Conservation (phyloP, 2,888 invertebrate genomes). For the Synanthedon formicaeformis region DNA sequence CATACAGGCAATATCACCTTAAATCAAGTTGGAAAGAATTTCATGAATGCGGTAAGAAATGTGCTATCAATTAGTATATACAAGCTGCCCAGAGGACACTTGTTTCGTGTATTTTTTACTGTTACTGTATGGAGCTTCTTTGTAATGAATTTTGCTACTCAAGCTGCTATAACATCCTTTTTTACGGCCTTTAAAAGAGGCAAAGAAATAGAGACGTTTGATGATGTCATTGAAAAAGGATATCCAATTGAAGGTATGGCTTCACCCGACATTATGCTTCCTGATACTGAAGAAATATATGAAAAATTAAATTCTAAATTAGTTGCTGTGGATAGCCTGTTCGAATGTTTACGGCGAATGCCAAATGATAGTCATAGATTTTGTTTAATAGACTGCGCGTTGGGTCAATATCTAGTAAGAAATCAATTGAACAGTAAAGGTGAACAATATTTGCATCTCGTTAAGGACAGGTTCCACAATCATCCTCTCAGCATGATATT, state of each 20-base stretch:
- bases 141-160: constrained; percentile 47
- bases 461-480: constrained; percentile 49
- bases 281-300: constrained; percentile 42
- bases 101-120: constrained; percentile 43
- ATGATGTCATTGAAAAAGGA: constrained; percentile 49
- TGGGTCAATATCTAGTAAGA: constrained; percentile 39
- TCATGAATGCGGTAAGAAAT: constrained; percentile 43
- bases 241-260: constrained; percentile 51
- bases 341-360: constrained; percentile 35
- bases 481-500: constrained; percentile 44
- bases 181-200: constrained; percentile 51
- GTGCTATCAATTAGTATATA: constrained; percentile 33
- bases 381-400: constrained; percentile 54
- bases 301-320: constrained; percentile 40
- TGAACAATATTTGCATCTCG: constrained; percentile 51
- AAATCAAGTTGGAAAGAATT: constrained; percentile 50
- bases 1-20: constrained; percentile 23
- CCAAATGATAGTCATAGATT: constrained; percentile 37
- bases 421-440: constrained; percentile 46
- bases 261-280: constrained; percentile 52
- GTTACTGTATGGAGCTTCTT: constrained; percentile 54
- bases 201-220: constrained; percentile 52
- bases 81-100: constrained; percentile 32
- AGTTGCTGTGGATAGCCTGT: constrained; percentile 28
- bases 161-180: constrained; percentile 55